Percentiles rank a stretch among this genome's conserved stretches.
These are phyloP conservation scores for Thecophora atra DNA, from an alignment of 2,888 invertebrate genomes.

Conservation along the genomic window DNA sequence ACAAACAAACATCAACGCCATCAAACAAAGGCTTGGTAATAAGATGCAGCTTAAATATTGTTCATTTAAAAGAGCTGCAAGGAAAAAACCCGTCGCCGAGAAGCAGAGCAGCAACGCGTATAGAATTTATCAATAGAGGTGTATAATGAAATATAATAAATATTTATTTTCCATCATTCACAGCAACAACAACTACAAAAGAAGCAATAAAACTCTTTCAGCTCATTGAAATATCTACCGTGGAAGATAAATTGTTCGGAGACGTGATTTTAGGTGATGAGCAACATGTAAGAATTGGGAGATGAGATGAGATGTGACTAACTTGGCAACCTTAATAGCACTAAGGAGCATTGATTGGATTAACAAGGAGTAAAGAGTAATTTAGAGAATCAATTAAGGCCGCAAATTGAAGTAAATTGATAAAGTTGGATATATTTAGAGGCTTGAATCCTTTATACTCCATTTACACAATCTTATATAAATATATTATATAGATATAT, in stretches of 20 bases:
- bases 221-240: not conserved
- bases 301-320: not conserved
- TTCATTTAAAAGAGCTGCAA: not conserved
- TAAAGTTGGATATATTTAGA: not conserved
- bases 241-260: not conserved
- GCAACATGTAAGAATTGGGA: not conserved
- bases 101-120: conserved; percentile 7
- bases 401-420: too few relatives aligned
- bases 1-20: conserved; percentile 28
- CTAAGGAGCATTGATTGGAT: too few relatives aligned
- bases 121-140: conserved; percentile 29
- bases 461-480: too few relatives aligned
- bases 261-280: not conserved
- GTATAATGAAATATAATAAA: conserved; percentile 34
- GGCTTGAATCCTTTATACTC: too few relatives aligned
- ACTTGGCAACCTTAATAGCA: too few relatives aligned
- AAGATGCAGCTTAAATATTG: conserved; percentile 24
- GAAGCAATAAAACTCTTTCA: not conserved
- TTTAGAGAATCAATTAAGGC: too few relatives aligned
- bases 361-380: too few relatives aligned
- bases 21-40: conserved; percentile 27
- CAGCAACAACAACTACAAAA: conserved; percentile 18
- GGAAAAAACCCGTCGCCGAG: not conserved
- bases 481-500: too few relatives aligned
- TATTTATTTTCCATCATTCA: conserved; percentile 30